Evolutionary conservation across 2,888 invertebrate species (phyloP).

Genomic region (Cylloceria caligata): DNA sequence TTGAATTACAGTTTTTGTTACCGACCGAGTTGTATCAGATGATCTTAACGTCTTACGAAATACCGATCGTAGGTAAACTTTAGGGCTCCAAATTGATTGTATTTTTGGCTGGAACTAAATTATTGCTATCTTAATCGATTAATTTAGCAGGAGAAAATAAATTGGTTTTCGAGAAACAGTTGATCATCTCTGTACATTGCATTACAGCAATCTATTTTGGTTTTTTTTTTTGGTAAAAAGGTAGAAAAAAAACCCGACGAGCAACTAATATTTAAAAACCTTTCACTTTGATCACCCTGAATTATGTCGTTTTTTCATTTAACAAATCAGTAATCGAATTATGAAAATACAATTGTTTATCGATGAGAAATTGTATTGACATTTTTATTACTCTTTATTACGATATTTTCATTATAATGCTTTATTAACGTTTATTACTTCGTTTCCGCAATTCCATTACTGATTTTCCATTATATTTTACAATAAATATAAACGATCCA

Average conservation of each 20-base stretch:
- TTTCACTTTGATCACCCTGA: not conserved
- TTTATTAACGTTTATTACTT: not conserved
- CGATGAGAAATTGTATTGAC: slow-evolving; percentile 13
- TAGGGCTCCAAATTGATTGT: not conserved
- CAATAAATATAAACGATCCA: slow-evolving; percentile 24
- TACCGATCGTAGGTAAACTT: not conserved
- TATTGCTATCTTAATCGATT: not conserved
- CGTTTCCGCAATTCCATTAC: slow-evolving; percentile 11
- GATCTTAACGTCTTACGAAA: not conserved
- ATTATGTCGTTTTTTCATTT: not conserved
- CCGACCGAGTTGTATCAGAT: not conserved
- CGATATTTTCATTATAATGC: slow-evolving; percentile 3
- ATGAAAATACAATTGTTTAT: not conserved
- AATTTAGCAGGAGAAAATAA: not conserved
- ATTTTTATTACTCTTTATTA: slow-evolving; percentile 6
- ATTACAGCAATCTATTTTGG: not conserved
- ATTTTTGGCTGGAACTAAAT: not conserved
- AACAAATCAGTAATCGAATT: not conserved
- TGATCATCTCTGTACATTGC: not conserved
- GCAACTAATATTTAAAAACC: not conserved
- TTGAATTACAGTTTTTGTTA: not conserved
- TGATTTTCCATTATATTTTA: not conserved
- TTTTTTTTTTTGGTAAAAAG: too few relatives aligned
- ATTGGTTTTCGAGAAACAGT: not conserved
- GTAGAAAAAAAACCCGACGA: not conserved